Evolutionary conservation across 2,888 invertebrate species (phyloP).

Genomic region (Lagria hirta): DNA sequence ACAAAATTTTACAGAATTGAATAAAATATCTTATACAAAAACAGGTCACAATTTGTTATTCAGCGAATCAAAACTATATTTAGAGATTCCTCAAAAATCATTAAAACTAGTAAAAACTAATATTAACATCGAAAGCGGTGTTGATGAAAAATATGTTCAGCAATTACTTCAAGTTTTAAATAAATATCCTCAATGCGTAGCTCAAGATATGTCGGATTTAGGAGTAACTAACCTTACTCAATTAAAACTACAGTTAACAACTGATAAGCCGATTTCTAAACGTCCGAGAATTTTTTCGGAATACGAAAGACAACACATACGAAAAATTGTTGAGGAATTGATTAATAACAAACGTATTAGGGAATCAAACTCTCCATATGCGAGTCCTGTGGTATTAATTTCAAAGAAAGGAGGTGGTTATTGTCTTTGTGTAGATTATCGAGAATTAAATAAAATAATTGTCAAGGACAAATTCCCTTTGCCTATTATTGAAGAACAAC

Average conservation of each 20-base stretch:
- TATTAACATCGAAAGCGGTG: no score
- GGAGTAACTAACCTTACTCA: slow-evolving; percentile 18
- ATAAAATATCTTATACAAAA: no score
- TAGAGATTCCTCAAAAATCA: no score
- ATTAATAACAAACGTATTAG: slow-evolving; percentile 16
- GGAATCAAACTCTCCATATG: slow-evolving; percentile 36
- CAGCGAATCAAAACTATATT: no score
- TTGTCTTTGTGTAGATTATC: slow-evolving; percentile 37
- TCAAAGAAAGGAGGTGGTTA: slow-evolving; percentile 33
- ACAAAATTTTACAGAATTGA: no score
- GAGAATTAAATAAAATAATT: slow-evolving; percentile 39
- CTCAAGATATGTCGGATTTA: slow-evolving; percentile 19
- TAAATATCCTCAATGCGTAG: no score
- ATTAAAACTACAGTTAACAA: slow-evolving; percentile 32
- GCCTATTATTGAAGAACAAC: slow-evolving; percentile 40
- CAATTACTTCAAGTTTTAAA: no score
- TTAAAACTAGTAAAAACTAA: no score
- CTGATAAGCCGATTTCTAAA: no score
- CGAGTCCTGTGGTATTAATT: slow-evolving; percentile 30
- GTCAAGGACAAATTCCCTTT: slow-evolving; percentile 40
- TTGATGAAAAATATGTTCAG: no score
- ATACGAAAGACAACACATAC: slow-evolving; percentile 28
- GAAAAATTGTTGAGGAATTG: slow-evolving; percentile 30
- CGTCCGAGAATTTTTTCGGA: slow-evolving; percentile 35
- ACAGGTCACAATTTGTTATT: no score